phyloP scores from a whole-genome alignment of 2,888 invertebrate genomes.

The Agonopterix arenella region DNA sequence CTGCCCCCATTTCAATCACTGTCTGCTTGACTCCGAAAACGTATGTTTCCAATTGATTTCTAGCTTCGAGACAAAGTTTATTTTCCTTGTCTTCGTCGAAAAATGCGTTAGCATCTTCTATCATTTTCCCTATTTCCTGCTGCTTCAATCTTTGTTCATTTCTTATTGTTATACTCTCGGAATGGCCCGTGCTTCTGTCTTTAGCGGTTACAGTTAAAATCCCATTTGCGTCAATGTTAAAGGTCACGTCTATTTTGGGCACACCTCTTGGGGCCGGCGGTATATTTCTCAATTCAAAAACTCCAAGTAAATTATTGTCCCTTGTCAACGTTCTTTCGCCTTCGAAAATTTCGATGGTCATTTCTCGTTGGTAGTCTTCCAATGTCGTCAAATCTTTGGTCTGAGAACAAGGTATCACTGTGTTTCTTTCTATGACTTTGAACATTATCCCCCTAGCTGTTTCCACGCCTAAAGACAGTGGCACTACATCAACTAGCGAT shows the following conservation, averaged over 20 bases:
- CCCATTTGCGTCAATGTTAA: constrained; percentile 44
- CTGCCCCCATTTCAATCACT: constrained; percentile 29
- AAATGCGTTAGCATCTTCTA: constrained; percentile 38
- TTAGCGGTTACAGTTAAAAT: constrained; percentile 46
- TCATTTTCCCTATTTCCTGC: constrained; percentile 42
- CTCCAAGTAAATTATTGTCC: constrained; percentile 51
- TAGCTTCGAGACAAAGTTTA: constrained; percentile 39
- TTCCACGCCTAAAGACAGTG: constrained; percentile 53
- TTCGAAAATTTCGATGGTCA: constrained; percentile 59
- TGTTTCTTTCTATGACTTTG: constrained; percentile 49
- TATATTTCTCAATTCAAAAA: constrained; percentile 44
- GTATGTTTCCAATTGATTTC: constrained; percentile 52
- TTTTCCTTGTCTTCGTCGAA: constrained; percentile 45
- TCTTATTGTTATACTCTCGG: constrained; percentile 34
- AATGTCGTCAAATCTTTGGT: constrained; percentile 51
- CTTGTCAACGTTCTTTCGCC: constrained; percentile 50
- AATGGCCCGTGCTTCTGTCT: constrained; percentile 43
- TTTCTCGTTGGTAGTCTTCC: constrained; percentile 48
- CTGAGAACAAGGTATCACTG: constrained; percentile 44
- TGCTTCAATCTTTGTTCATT: constrained; percentile 41
- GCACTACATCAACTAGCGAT: constrained; percentile 47
- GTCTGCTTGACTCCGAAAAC: constrained; percentile 41
- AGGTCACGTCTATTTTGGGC: constrained; percentile 49
- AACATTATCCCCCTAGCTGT: constrained; percentile 53
- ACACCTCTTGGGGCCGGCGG: constrained; percentile 53